These are phyloP conservation scores for Heliconius cydno DNA, from an alignment of 2,888 invertebrate genomes.

Conservation along the genomic window DNA sequence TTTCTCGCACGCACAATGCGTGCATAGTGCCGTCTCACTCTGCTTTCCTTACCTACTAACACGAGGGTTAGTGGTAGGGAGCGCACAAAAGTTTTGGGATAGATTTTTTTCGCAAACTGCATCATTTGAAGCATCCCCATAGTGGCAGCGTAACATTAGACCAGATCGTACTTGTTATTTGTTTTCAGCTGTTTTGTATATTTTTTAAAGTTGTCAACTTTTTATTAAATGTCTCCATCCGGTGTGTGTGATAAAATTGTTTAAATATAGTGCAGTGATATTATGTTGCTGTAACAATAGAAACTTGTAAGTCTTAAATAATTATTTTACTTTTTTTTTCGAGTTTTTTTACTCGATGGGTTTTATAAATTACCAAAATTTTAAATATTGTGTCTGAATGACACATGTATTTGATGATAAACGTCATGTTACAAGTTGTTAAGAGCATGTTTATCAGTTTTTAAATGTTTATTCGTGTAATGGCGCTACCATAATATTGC, in stretches of 20 bases:
- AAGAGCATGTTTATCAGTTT: slow-evolving; percentile 24
- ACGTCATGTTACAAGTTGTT: background rate
- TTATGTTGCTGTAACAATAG: slow-evolving; percentile 29
- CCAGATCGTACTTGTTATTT: slow-evolving; percentile 30
- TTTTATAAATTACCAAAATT: background rate
- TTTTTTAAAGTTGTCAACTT: slow-evolving; percentile 38
- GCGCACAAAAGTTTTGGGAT: slow-evolving; percentile 78
- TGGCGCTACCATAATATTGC: slow-evolving; percentile 15
- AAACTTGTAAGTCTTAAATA: slow-evolving; percentile 32
- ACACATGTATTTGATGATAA: background rate
- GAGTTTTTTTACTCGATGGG: too few species aligned
- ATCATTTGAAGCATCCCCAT: slow-evolving; percentile 64
- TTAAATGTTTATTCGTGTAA: slow-evolving; percentile 1
- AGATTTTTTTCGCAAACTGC: slow-evolving; percentile 80
- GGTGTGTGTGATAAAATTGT: slow-evolving; percentile 38
- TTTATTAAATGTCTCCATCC: slow-evolving; percentile 44
- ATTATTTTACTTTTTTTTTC: too few species aligned
- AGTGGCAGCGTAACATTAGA: slow-evolving; percentile 61
- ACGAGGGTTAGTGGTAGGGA: slow-evolving; percentile 76
- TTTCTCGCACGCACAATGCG: slow-evolving; percentile 61
- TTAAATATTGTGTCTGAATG: background rate
- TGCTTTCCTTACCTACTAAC: slow-evolving; percentile 68
- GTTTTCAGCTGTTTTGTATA: slow-evolving; percentile 23
- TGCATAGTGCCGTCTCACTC: slow-evolving; percentile 61
- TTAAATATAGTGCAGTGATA: slow-evolving; percentile 24